Evolutionary conservation across 2,113 vertebrate species (phyloP).

Genomic region (Spizaetus ornatus): DNA sequence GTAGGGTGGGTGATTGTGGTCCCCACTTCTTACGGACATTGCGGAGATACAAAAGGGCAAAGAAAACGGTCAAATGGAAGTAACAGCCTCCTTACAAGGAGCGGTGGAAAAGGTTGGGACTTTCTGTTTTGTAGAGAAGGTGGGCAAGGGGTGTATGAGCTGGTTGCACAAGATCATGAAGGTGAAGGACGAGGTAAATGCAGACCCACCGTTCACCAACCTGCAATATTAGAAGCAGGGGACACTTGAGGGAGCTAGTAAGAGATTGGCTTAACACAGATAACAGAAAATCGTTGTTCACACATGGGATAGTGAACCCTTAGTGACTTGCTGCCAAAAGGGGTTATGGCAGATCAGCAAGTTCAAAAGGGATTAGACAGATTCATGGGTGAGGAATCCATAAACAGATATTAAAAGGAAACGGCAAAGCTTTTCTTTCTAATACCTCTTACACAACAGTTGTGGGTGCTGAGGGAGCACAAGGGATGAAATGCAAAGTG

Average conservation of each 20-base stretch:
- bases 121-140: neutral
- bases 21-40: neutral
- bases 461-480: neutral
- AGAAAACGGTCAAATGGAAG: neutral
- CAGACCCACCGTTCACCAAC: neutral
- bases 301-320: fast-evolving
- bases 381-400: neutral
- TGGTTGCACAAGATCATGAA: neutral
- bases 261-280: neutral
- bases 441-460: neutral
- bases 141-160: neutral
- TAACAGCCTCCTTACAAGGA: neutral
- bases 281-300: neutral
- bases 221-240: neutral
- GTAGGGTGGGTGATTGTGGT: neutral
- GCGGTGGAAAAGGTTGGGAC: neutral
- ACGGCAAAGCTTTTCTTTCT: neutral
- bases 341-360: neutral
- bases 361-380: neutral
- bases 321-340: neutral
- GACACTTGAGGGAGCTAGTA: neutral
- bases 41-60: neutral
- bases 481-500: neutral
- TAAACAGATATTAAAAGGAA: neutral
- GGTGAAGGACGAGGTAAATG: neutral